Conservation (phyloP, 1,140 invertebrate genomes). For the Leptonema lineaticorne region DNA sequence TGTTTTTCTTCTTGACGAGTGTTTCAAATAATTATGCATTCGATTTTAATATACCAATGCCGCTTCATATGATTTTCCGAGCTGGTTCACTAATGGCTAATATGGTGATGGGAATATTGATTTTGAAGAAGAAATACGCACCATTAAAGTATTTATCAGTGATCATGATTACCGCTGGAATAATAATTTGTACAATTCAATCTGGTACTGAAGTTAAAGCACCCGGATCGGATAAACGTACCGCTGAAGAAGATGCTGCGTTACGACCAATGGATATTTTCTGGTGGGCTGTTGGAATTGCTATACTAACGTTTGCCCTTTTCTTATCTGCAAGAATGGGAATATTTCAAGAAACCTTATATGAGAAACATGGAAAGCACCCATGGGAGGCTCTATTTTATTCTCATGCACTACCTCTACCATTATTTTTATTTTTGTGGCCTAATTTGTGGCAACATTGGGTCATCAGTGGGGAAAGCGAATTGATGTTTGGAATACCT, state of each 20-base stretch:
- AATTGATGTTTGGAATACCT: constrained; percentile 64
- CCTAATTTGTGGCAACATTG: constrained; percentile 76
- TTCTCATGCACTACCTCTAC: constrained; percentile 87
- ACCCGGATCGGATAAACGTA: constrained; percentile 49
- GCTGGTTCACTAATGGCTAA: constrained; percentile 95
- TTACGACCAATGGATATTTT: constrained; percentile 64
- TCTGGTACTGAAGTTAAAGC: constrained; percentile 71
- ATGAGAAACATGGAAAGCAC: constrained; percentile 87
- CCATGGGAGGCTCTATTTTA: constrained; percentile 93
- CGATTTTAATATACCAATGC: constrained; percentile 96
- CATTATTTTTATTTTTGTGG: constrained; percentile 76
- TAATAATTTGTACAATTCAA: constrained; percentile 87
- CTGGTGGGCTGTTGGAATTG: constrained; percentile 84
- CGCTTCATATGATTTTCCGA: constrained; percentile 98
- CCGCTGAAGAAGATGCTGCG: constrained; percentile 53
- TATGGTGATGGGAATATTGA: constrained; percentile 91
- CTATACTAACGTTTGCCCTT: constrained; percentile 82
- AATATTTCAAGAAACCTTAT: constrained; percentile 92
- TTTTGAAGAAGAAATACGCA: constrained; percentile 83
- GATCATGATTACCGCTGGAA: constrained; percentile 88
- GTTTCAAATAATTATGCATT: constrained; percentile 96
- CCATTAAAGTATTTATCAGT: constrained; percentile 90
- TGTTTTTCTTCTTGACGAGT: constrained; percentile 90
- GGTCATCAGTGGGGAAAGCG: constrained; percentile 60
- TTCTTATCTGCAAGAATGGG: constrained; percentile 95